Base-by-base conservation (phyloP, 2,113 vertebrate species). In the Steatornis caripensis region DNA sequence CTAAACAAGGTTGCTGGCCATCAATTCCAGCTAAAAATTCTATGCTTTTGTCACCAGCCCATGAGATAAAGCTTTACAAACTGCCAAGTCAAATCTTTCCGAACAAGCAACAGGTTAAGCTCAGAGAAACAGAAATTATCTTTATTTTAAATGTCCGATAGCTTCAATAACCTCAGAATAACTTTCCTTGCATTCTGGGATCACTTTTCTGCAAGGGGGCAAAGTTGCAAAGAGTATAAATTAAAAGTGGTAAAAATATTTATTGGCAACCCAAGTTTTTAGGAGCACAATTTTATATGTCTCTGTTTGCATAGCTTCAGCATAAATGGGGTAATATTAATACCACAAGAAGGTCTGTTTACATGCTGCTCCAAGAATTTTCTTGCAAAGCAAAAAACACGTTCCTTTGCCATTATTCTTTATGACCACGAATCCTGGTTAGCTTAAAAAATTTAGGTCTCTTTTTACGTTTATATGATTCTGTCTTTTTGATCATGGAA, bases 321-420 rank as follows among this genome's bases (percentile, higher is more conserved):
- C 96, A 95, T 95, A 90, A 89, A 95, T 81, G 48, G 91, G 72
- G 96, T 92, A 87, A 97, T 97, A 97, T 97, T 93, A 97, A 97
- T 97, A 97, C 97, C 95, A 86, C 71, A 70, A 96, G 90, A 97
- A 91, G 19, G 96, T 89, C 95, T 89, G 97, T 94, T 96, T 93
- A 80, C 64, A 93, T 91, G 92, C 91, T 82, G 96, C 94, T 97
- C 97, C 97, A 98, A 95, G 96, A 97, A 97, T 97, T 97, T 97
- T 96, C 93, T 75, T 92, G 64, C 86, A 58, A 83, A 95, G 85
- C 57, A 79, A 92, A 93, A 94, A 84, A 19, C 0, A 21, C 48
- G 75, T 89, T 72, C 88, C 43, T 89, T 85, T 91, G 62, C 62
- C 23, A 71, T 95, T 89, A 69, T 61, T 87, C 65, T 95, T 92